Conservation (phyloP, 2,113 vertebrate species). For the Nothocercus julius region DNA sequence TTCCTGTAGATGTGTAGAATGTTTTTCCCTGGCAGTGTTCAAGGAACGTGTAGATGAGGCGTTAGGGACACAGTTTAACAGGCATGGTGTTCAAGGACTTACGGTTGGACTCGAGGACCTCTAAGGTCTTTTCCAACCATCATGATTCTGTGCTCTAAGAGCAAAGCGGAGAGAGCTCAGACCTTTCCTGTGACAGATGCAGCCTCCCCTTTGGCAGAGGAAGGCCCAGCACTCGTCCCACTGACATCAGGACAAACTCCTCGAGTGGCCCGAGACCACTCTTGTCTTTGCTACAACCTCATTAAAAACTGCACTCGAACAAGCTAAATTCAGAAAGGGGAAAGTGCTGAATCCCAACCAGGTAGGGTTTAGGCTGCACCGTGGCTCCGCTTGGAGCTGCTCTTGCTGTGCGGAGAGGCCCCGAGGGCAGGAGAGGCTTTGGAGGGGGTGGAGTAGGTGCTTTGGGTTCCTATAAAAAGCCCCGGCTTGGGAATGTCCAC, state of each 20-base stretch:
- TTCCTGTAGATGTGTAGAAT: not conserved
- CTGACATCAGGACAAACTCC: not conserved
- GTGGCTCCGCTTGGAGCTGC: rapidly evolving
- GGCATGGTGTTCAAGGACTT: no score
- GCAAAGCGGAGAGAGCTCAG: not conserved
- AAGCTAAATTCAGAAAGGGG: not conserved
- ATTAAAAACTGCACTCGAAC: not conserved
- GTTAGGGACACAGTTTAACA: no score
- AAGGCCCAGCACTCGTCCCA: not conserved
- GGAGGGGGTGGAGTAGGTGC: not conserved
- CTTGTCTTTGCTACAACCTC: not conserved
- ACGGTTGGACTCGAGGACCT: no score
- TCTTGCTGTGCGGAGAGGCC: not conserved
- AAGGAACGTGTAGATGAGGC: no score
- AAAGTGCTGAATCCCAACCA: not conserved
- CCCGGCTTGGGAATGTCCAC: not conserved
- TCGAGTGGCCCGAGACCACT: not conserved
- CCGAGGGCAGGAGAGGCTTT: not conserved
- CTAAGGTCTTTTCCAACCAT: no score
- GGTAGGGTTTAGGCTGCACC: not conserved
- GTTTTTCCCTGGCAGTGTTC: no score
- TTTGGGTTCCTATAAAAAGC: constrained; percentile 51
- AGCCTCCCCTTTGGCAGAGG: not conserved
- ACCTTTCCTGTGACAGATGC: not conserved
- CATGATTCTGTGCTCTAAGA: not conserved